phyloP scores from a whole-genome alignment of 1,140 invertebrate genomes.

The Probaryconus sp. region DNA sequence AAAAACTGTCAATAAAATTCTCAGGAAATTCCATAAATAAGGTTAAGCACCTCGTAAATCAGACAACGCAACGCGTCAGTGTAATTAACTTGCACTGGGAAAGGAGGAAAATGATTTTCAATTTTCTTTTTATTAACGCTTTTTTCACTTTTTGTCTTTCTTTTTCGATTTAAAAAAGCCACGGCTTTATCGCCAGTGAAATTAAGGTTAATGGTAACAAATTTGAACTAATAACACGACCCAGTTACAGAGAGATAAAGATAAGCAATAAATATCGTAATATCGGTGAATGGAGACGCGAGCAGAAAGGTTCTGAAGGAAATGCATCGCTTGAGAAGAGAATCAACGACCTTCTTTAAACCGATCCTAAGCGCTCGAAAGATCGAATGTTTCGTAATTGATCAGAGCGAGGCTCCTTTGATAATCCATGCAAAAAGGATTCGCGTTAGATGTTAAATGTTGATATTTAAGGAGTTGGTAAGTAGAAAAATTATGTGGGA shows the following conservation, averaged over 20 bases:
- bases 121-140: slow-evolving; percentile 17
- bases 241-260: slow-evolving; percentile 18
- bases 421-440: not conserved
- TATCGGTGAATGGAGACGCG: slow-evolving; percentile 34
- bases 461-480: slow-evolving; percentile 11
- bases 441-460: not conserved
- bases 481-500: no score
- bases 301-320: slow-evolving; percentile 20
- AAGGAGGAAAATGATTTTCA: slow-evolving; percentile 27
- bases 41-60: slow-evolving; percentile 34
- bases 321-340: slow-evolving; percentile 9
- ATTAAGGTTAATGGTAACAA: slow-evolving; percentile 44
- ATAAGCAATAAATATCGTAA: slow-evolving; percentile 39
- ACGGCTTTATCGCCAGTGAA: slow-evolving; percentile 36
- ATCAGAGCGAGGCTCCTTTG: slow-evolving; percentile 31
- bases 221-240: slow-evolving; percentile 39
- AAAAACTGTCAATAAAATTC: no score
- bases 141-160: no score
- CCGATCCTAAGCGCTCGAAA: slow-evolving; percentile 9
- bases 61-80: no score
- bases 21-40: slow-evolving; percentile 24
- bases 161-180: slow-evolving; percentile 24
- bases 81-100: slow-evolving; percentile 25
- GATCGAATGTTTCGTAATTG: slow-evolving; percentile 45
- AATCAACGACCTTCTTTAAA: slow-evolving; percentile 11